Conservation (phyloP, 2,888 invertebrate species). For the Chrysina gloriosa region DNA sequence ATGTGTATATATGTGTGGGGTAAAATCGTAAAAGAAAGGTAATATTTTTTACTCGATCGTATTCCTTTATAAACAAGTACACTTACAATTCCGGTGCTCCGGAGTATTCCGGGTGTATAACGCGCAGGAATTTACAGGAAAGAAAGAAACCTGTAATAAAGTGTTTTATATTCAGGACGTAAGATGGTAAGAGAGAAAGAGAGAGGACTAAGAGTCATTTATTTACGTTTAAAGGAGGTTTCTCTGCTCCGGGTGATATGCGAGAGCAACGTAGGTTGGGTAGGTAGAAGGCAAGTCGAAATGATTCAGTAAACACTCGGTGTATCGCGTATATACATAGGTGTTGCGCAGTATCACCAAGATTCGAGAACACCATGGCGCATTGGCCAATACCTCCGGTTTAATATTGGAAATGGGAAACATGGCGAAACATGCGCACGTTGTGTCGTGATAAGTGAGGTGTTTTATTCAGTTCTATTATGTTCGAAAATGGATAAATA, state of each 20-base stretch:
- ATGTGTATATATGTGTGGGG: too few species aligned
- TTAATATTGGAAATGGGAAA: constrained; percentile 49
- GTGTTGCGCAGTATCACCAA: constrained; percentile 46
- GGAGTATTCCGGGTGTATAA: neutral
- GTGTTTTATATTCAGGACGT: constrained; percentile 18
- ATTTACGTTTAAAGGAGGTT: neutral
- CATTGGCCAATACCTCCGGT: constrained; percentile 55
- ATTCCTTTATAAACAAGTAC: neutral
- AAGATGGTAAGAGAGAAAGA: constrained; percentile 17
- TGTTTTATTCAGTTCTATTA: constrained; percentile 71
- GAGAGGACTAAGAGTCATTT: neutral
- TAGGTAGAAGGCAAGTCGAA: constrained; percentile 26
- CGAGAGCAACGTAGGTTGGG: constrained; percentile 3
- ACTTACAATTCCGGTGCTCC: neutral
- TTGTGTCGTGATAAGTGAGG: constrained; percentile 72
- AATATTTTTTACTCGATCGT: neutral
- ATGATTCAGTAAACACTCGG: constrained; percentile 37
- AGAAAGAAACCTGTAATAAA: constrained; percentile 18
- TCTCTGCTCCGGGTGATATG: neutral
- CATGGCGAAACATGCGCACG: constrained; percentile 63
- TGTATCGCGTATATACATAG: constrained; percentile 31
- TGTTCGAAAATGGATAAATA: constrained; percentile 78
- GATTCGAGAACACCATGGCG: constrained; percentile 43
- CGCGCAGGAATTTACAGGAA: neutral
- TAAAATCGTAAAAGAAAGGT: neutral